Evolutionary conservation across 2,888 invertebrate genomes (phyloP).

Genomic region (Melinopterus prodromus): DNA sequence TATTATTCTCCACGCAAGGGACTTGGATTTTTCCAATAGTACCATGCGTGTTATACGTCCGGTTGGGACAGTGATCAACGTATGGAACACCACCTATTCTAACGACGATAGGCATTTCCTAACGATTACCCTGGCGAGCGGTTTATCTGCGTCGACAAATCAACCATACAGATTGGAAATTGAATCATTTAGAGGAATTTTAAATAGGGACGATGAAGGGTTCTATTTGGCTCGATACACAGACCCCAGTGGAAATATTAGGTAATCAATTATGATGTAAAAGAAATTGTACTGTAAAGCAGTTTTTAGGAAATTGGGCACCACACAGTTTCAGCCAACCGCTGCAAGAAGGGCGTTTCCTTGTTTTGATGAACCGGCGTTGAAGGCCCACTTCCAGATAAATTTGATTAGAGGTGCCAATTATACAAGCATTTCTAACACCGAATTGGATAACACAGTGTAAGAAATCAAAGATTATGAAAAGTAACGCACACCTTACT

Average conservation of each 20-base stretch:
- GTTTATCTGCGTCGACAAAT: not conserved
- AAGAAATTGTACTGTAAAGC: not conserved
- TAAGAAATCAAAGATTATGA: not conserved
- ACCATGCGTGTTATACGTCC: not conserved
- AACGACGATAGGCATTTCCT: slow-evolving; percentile 27
- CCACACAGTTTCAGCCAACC: slow-evolving; percentile 47
- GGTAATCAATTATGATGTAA: slow-evolving; percentile 26
- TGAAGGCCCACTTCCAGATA: slow-evolving; percentile 55
- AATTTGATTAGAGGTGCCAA: slow-evolving; percentile 51
- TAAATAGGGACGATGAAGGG: slow-evolving; percentile 57
- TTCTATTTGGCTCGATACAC: slow-evolving; percentile 62
- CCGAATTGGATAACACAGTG: slow-evolving; percentile 5
- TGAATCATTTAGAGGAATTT: slow-evolving; percentile 41
- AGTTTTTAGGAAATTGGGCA: slow-evolving; percentile 31
- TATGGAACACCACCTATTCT: not conserved
- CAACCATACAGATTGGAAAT: slow-evolving; percentile 18
- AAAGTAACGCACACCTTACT: not conserved
- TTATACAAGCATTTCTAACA: slow-evolving; percentile 28
- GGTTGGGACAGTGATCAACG: not conserved
- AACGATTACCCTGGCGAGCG: slow-evolving; percentile 9
- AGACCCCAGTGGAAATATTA: slow-evolving; percentile 40
- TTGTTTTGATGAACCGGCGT: slow-evolving; percentile 74
- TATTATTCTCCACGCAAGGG: slow-evolving; percentile 36
- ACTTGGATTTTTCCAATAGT: slow-evolving; percentile 18
- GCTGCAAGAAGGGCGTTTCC: slow-evolving; percentile 71